Percentiles rank a stretch among this genome's conserved stretches.
Evolutionary conservation across 2,797 vertebrate genomes (phyloP).

Genomic region (Poliocrania exsul): DNA sequence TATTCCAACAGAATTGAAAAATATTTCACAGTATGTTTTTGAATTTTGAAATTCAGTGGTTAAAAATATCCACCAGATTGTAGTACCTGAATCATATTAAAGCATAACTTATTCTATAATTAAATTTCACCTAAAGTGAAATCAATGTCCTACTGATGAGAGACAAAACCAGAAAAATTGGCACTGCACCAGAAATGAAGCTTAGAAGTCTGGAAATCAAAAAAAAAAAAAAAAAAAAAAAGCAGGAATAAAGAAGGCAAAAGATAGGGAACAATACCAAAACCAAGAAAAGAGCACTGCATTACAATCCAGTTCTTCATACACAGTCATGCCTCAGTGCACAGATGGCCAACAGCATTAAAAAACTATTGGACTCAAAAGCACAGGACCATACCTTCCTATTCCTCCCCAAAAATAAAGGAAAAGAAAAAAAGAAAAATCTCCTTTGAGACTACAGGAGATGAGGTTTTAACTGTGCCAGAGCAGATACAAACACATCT

Average conservation of each 20-base stretch:
- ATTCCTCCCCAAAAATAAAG: not conserved
- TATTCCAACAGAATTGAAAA: not conserved
- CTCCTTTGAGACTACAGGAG: not conserved
- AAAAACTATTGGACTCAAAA: slow-evolving; percentile 21
- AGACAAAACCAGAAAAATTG: not conserved
- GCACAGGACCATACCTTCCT: not conserved
- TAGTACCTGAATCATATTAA: not conserved
- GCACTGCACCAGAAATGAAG: not conserved
- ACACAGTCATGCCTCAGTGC: slow-evolving; percentile 10
- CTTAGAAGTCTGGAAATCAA: not conserved
- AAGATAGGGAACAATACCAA: not conserved
- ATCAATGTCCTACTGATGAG: not conserved
- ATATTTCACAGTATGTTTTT: not conserved
- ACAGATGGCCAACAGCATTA: not conserved
- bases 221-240: not conserved
- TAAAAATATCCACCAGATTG: not conserved
- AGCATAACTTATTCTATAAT: not conserved
- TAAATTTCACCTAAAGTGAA: not conserved
- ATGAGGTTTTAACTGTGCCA: not conserved
- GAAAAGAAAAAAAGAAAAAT: not conserved
- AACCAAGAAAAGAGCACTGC: not conserved
- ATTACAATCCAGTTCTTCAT: slow-evolving; percentile 12
- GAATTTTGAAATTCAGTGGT: not conserved
- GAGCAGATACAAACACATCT: not conserved
- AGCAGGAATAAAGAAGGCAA: not conserved